Evolutionary conservation across 2,797 vertebrate species (phyloP), one percentile per base, ranked within the genome.

Genomic region (Sarcoramphus papa): DNA sequence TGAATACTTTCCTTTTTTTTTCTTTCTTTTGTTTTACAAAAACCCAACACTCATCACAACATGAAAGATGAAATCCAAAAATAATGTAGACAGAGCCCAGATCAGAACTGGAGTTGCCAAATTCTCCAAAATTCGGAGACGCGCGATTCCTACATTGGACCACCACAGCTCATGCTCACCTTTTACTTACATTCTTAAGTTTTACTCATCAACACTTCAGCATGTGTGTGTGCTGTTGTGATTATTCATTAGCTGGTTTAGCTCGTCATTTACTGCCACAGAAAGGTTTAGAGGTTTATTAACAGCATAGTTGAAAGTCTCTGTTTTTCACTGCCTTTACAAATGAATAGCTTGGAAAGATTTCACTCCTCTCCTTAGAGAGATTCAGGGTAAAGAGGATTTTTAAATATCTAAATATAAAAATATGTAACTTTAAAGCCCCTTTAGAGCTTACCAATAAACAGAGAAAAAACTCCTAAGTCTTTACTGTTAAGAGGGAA

Each of bases 171-270:
- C 28, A 9, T 1, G 10, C 22, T 48, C n/a, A 30, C 30, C 33
- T 50, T 47, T n/a, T 6, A 4, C 59, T 28, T 33, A n/a, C 22
- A 16, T 13, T 3, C 45, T 37, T 17, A 18, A 7, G 23, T 17
- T 60, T 35, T 16, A 22, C 28, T 37, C 5, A 0, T 17, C 86
- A 20, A 1, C 31, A 3, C n/a, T 8, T 3, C 24, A 4, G 43
- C 18, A 1, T 2, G 14, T 21, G 24, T 22, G 47, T 40, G 31
- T 6, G 21, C 37, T 70, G 53, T 4, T 40, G 69, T 12, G 54
- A 16, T 33, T 27, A 35, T 4, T 27, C 67, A 10, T n/a, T 2
- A 28, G 21, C 31, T 64, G 54, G 4, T 23, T 43, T 31, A 84
- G 74, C 69, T 64, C 24, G 0, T 31, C 43, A 15, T 10, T 77